These are phyloP conservation scores for Hirtodrosophila histrioides DNA, from an alignment of 2,888 invertebrate genomes.

Conservation along the genomic window DNA sequence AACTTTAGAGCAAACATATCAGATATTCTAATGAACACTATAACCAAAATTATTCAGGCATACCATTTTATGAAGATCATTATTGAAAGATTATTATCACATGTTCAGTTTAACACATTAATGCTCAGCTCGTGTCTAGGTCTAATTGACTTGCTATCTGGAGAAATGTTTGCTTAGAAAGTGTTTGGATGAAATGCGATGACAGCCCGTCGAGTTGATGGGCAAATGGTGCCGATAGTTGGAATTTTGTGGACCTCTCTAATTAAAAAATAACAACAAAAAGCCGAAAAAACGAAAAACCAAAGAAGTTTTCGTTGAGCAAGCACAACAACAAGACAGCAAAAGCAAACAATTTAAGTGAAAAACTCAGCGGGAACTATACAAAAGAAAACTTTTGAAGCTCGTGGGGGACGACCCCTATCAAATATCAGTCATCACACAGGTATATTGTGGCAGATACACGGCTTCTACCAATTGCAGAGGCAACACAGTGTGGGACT, in stretches of 20 bases:
- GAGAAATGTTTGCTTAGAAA: conserved; percentile 53
- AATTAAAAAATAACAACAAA: conserved; percentile 42
- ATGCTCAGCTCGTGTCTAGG: conserved; percentile 31
- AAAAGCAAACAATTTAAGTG: conserved; percentile 52
- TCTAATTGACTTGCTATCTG: conserved; percentile 55
- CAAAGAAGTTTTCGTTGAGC: conserved; percentile 49
- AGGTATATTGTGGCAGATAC: conserved; percentile 1
- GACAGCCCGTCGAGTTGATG: conserved; percentile 37
- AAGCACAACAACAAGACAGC: conserved; percentile 23
- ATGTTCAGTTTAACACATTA: conserved; percentile 29
- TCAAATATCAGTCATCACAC: conserved; percentile 45
- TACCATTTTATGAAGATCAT: conserved; percentile 7
- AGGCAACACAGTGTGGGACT: conserved; percentile 22
- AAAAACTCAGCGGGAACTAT: conserved; percentile 45
- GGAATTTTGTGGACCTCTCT: conserved; percentile 26
- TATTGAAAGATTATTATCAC: conserved; percentile 29
- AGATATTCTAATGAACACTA: not conserved
- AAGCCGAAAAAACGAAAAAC: conserved; percentile 18
- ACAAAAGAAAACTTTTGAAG: conserved; percentile 17
- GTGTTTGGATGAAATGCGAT: conserved; percentile 40
- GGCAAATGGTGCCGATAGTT: conserved; percentile 7
- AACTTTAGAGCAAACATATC: not conserved
- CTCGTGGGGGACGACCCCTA: conserved; percentile 6
- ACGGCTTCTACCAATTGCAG: conserved; percentile 20
- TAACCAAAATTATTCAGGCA: not conserved